A percentile compares a stretch with the other conserved stretches of the same genome.
Conservation (phyloP, 2,888 invertebrate genomes). For the Lithodes maja region DNA sequence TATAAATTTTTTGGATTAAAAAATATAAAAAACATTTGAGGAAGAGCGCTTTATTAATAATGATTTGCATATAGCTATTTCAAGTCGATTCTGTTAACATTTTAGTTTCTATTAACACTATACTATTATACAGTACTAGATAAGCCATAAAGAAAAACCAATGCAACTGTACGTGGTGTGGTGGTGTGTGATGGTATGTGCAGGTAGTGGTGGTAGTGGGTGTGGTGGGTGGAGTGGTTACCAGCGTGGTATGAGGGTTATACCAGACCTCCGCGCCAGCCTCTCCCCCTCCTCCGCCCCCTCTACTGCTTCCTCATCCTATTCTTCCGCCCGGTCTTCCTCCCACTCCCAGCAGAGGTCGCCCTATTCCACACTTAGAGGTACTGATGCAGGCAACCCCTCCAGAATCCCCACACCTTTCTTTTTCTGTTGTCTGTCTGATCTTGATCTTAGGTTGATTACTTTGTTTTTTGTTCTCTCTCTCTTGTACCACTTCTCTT, state of each 20-base stretch:
- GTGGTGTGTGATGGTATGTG: neutral
- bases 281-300: conserved; percentile 65
- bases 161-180: neutral
- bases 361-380: conserved; percentile 67
- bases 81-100: too few relatives aligned
- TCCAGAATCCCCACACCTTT: neutral
- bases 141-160: too few relatives aligned
- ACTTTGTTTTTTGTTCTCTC: too few relatives aligned
- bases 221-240: conserved; percentile 69
- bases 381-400: conserved; percentile 18
- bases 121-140: too few relatives aligned
- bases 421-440: neutral
- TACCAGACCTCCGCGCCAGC: conserved; percentile 65
- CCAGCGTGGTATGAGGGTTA: conserved; percentile 65
- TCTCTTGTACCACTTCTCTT: too few relatives aligned
- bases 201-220: conserved; percentile 55
- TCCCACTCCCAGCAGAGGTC: conserved; percentile 63
- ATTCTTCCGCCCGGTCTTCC: conserved; percentile 61
- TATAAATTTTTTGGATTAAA: too few relatives aligned
- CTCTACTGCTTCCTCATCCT: conserved; percentile 64
- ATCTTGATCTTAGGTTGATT: neutral
- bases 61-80: too few relatives aligned
- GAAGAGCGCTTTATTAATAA: too few relatives aligned
- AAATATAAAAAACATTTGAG: too few relatives aligned
- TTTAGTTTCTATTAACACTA: too few relatives aligned